A percentile compares a stretch with the other conserved stretches of the same genome.
These are phyloP conservation scores for Phaetusa simplex DNA, from an alignment of 2,113 vertebrate genomes.

Conservation along the genomic window DNA sequence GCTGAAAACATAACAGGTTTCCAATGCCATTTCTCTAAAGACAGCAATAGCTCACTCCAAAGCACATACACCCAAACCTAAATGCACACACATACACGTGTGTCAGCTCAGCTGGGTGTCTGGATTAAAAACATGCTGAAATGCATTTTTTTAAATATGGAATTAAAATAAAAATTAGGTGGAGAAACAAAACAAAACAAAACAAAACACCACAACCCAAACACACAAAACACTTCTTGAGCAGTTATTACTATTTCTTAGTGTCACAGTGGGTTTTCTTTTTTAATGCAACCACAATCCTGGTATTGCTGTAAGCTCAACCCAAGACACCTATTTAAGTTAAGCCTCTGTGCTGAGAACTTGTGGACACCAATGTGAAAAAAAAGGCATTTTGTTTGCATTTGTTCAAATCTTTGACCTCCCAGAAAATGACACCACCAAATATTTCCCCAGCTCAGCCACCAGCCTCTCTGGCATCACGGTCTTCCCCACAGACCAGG, in stretches of 20 bases:
- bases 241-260: background rate
- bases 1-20: slow-evolving; percentile 38
- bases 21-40: slow-evolving; percentile 6
- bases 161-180: background rate
- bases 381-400: background rate
- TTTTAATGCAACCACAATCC: background rate
- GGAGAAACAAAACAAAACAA: background rate
- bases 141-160: background rate
- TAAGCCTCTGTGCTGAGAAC: background rate
- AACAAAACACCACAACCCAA: background rate
- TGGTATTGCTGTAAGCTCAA: background rate
- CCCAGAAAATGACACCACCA: background rate
- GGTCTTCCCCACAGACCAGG: background rate
- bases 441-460: background rate
- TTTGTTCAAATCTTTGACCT: background rate
- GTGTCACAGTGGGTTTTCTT: background rate
- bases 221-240: background rate
- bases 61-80: background rate
- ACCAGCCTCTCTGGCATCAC: background rate
- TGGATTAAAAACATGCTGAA: slow-evolving; percentile 5
- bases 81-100: background rate
- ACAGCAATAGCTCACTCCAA: background rate
- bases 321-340: background rate
- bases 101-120: background rate
- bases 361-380: background rate